Base-by-base conservation (phyloP, 2,888 invertebrate genomes). In the Brachyptera putata region DNA sequence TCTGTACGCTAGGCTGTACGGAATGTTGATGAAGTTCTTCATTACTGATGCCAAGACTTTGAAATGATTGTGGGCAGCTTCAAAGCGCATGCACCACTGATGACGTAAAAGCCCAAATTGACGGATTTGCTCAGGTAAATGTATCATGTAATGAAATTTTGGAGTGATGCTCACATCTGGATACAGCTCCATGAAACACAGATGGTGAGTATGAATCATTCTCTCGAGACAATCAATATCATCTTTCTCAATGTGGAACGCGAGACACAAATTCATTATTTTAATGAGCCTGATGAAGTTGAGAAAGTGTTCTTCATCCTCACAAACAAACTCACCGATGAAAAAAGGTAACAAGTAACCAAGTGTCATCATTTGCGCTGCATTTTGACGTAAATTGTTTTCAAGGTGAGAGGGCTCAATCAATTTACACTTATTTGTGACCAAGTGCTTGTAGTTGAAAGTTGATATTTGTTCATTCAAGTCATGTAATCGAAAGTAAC, bases 391-490 rank as follows among this genome's bases (percentile, higher is more conserved):
- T 30, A 68, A 59, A 5, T 2, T 3, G 14, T 63, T 39, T 11
- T n/a, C 41, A 7, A 65, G 46, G 22, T 64, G 57, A 9, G 62
- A 55, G 34, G 18, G 41, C 46, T 56, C 22, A 37, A 69, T 64
- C 22, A 26, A 7, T 24, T 64, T 66, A 13, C 68, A 67, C 61
- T 67, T 66, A 57, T 68, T 65, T 7, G 30, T 59, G 49, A 59
- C 59, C 53, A 68, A 66, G 24, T 66, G 61, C 36, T 58, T 57
- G 24, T 66, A 68, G 62, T 67, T 56, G 43, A 69, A 68, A 60
- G 41, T 30, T 11, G 26, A 18, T 16, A 66, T 41, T 30, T 57
- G 37, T n/a, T 64, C 55, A 61, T 69, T 68, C 0, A 67, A 64
- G 21, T 68, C 62, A 13, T 66, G 60, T 14, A 66, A 9, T 21